These are phyloP conservation scores for Oceanodroma leucorhoa DNA, from an alignment of 2,797 vertebrate species.

Conservation along the genomic window DNA sequence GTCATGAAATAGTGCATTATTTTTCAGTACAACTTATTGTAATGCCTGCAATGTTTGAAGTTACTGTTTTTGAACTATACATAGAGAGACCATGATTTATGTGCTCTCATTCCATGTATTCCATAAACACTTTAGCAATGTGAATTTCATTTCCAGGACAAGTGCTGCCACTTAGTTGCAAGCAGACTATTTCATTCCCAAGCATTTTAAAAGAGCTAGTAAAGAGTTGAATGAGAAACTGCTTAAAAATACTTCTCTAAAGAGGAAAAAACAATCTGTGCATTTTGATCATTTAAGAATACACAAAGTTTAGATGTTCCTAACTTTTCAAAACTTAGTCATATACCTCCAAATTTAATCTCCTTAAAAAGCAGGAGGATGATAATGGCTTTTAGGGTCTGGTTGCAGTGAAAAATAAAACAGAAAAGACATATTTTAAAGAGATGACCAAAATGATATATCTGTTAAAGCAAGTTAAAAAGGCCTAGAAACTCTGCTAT, in stretches of 20 bases:
- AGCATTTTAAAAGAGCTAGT: conserved; percentile 18
- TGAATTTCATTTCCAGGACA: conserved; percentile 47
- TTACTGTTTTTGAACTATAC: neutral
- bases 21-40: neutral
- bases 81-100: neutral
- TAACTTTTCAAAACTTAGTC: neutral
- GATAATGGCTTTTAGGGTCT: neutral
- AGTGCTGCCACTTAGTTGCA: conserved; percentile 24
- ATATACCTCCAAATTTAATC: neutral
- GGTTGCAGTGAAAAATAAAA: neutral
- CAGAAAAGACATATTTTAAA: neutral
- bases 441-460: neutral
- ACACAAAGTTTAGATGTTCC: neutral
- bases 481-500: neutral
- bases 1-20: neutral
- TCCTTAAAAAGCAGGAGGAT: neutral
- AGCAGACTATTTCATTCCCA: conserved; percentile 1
- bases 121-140: conserved; percentile 53
- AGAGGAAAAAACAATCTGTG: neutral
- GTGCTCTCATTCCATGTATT: conserved; percentile 19
- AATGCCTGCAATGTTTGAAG: conserved; percentile 19
- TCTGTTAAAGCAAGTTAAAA: neutral
- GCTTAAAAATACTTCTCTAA: neutral
- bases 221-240: neutral
- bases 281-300: neutral